A percentile compares a stretch with the other conserved stretches of the same genome.
phyloP scores from a whole-genome alignment of 92 coral and sea anemone genomes.

The Scolanthus callimorphus region DNA sequence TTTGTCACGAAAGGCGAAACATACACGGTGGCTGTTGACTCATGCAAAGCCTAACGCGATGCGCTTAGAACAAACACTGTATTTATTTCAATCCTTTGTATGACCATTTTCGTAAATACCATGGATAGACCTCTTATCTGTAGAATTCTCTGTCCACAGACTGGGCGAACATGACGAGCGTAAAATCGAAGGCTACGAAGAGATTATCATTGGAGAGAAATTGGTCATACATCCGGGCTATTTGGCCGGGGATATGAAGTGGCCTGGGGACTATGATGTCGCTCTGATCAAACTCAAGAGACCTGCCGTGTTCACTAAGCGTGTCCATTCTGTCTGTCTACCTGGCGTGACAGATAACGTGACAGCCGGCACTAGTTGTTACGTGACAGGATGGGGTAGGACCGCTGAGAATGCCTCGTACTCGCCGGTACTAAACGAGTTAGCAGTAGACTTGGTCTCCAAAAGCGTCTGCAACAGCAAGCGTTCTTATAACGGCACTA shows the following conservation, averaged over 20 bases:
- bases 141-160: background rate
- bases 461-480: constrained; percentile 74
- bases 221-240: constrained; percentile 71
- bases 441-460: constrained; percentile 69
- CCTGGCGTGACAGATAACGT: constrained; percentile 56
- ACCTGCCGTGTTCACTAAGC: constrained; percentile 75
- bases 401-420: constrained; percentile 24
- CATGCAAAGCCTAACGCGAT: no score
- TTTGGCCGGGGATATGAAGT: constrained; percentile 15
- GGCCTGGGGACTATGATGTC: constrained; percentile 84
- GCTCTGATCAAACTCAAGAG: constrained; percentile 84
- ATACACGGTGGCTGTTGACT: no score
- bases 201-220: constrained; percentile 53
- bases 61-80: no score
- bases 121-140: no score
- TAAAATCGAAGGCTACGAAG: constrained; percentile 70
- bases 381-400: constrained; percentile 92
- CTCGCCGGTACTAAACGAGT: constrained; percentile 81
- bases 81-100: no score
- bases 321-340: constrained; percentile 73
- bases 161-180: constrained; percentile 85
- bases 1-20: no score
- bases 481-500: constrained; percentile 57
- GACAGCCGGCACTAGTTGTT: constrained; percentile 62
- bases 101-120: no score